Evolutionary conservation across 2,888 invertebrate genomes (phyloP), one percentile per base, ranked within the genome.

Genomic region (Zelleria hepariella): DNA sequence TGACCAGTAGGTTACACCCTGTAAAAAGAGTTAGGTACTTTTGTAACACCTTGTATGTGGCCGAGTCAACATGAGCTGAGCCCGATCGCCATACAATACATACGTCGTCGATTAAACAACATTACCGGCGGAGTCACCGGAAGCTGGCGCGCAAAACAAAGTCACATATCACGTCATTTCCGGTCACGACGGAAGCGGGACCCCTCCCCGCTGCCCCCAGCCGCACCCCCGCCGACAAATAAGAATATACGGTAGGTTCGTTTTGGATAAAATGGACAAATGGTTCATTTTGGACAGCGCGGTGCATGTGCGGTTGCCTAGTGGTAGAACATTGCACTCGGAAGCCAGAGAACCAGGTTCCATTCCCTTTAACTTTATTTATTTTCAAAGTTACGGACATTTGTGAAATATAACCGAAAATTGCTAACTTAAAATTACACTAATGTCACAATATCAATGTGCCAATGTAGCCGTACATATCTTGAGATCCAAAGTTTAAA

Each of bases 141-240:
- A 58, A 58, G 51, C 68, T 68, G 66, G 69, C 72, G 70, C 66
- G 68, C 73, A 75, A 76, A 77, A 78, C 74, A 77, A 77, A 77
- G 73, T 76, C 77, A 74, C 78, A 78, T 75, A 75, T 78, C 77
- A 73, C 51, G 71, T 70, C 71, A 70, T 70, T 72, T 77, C 75
- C 75, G 75, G 67, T 68, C 69, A 72, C 75, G 73, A 60, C 72
- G 72, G 78, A 78, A 71, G 63, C 65, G 60, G 42, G 8, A 63
- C 65, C 61, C 59, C 8, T 10, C 8, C 32, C 32, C 32, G 8
- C 8, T 10, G 32, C 7, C 32, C 5, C 32, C 15, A 10, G 0
- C 15, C 32, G 15, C 15, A 7, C 7, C 32, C 32, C 32, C 6
- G 32, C 32, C 32, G 15, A 10, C 10, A 42, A 42, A 42, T 10